phyloP scores from a whole-genome alignment of 2,797 vertebrate species.

The Sardinella longiceps region DNA sequence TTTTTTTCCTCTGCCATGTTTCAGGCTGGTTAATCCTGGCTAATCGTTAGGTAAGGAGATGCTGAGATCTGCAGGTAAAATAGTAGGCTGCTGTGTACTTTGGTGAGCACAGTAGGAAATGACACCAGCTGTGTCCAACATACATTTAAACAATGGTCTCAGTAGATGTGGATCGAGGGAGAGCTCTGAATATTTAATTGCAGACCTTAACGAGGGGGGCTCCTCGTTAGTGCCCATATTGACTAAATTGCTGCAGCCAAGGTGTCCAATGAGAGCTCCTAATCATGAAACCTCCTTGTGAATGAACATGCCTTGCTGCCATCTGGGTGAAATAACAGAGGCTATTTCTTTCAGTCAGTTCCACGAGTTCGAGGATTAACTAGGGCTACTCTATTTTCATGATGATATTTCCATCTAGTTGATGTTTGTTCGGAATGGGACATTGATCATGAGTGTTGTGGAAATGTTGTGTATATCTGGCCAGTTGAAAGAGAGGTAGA shows the following conservation, averaged over 20 bases:
- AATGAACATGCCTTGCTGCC: background rate
- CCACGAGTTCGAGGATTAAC: background rate
- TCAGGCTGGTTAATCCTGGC: background rate
- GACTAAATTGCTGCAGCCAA: background rate
- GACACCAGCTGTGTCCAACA: background rate
- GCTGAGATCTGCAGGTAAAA: too few relatives aligned
- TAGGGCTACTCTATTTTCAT: too few relatives aligned
- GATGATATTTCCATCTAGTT: background rate
- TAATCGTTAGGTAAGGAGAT: background rate
- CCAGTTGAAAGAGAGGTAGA: background rate
- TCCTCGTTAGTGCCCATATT: background rate
- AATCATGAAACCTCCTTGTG: background rate
- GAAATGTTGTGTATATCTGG: background rate
- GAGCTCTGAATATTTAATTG: background rate
- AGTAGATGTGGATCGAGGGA: background rate
- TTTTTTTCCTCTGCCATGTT: background rate
- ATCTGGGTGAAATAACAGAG: background rate
- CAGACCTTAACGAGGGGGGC: background rate
- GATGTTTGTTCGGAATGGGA: background rate
- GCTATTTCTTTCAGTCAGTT: background rate
- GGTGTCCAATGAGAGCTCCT: background rate
- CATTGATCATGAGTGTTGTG: background rate
- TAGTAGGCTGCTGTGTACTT: background rate
- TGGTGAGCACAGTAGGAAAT: background rate
- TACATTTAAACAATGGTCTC: background rate